These are phyloP conservation scores for Phoeniculus purpureus DNA, from an alignment of 2,797 vertebrate species.

Conservation along the genomic window DNA sequence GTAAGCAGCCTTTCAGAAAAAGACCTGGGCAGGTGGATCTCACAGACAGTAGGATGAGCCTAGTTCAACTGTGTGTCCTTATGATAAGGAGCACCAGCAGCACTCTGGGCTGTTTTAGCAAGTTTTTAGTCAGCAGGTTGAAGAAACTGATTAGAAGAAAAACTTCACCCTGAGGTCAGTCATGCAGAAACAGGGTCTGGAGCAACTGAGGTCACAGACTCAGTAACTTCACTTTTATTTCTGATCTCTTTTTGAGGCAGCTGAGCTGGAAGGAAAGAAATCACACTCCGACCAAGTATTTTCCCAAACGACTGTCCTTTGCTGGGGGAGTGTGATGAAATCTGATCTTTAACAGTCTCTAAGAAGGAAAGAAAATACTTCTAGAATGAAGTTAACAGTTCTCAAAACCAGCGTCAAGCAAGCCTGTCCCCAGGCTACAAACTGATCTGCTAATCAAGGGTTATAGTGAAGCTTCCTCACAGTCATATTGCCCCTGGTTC, in stretches of 20 bases:
- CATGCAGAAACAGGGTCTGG: background rate
- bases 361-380: background rate
- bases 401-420: background rate
- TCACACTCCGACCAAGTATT: background rate
- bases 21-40: background rate
- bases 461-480: background rate
- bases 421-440: background rate
- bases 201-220: background rate
- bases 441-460: background rate
- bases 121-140: background rate
- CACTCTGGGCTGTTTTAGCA: background rate
- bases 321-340: background rate
- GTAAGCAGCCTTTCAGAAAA: background rate
- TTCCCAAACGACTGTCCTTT: background rate
- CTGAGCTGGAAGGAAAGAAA: background rate
- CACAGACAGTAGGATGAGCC: background rate
- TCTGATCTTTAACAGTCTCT: background rate
- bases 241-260: background rate
- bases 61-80: background rate
- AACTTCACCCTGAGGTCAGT: no score
- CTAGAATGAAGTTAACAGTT: background rate
- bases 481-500: no score
- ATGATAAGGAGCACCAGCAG: background rate
- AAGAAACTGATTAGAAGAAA: background rate
- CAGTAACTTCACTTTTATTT: background rate